Evolutionary conservation across 2,888 invertebrate genomes (phyloP), one percentile per base, ranked within the genome.

Genomic region (Biston stratarius): DNA sequence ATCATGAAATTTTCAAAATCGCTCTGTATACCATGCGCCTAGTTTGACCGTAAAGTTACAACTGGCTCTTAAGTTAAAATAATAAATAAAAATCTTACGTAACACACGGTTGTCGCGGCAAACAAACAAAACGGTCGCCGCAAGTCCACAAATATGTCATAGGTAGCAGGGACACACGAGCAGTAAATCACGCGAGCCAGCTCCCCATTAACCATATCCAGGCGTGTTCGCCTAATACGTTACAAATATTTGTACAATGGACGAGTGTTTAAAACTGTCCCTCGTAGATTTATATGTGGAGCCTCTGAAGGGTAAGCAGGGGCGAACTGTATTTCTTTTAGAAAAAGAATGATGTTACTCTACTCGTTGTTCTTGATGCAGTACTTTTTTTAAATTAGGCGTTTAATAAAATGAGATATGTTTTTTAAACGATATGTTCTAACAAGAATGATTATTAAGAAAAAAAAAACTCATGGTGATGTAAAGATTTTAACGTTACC

Each of bases 181-280:
- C 71, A 42, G 77, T 84, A 85, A 83, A 84, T 84, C 83, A 83
- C 75, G 51, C 73, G 59, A 72, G 74, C 77, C 70, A 71, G 71
- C 74, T 75, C 71, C 69, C 71, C 72, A 72, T 71, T 58, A 72
- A 71, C 70, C 64, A 70, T 67, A 64, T 64, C 70, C 65, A 64
- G 74, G 67, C 72, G 58, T 69, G 72, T 66, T 72, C 72, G 63
- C 64, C 78, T 84, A 83, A 84, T 83, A 83, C 78, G 83, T 76
- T 80, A 84, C 84, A 83, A 83, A 84, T 84, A 82, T 83, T 79
- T 79, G 76, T 82, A 83, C 82, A 83, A 81, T 80, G 75, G 80
- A 63, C 66, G 73, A 77, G 74, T 78, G 80, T 77, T 80, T 83
- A 77, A 81, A 83, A 83, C 77, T 84, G 83, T 84, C 83, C 67